Conservation (phyloP, 2,113 vertebrate genomes). For the Macquaria ambigua region DNA sequence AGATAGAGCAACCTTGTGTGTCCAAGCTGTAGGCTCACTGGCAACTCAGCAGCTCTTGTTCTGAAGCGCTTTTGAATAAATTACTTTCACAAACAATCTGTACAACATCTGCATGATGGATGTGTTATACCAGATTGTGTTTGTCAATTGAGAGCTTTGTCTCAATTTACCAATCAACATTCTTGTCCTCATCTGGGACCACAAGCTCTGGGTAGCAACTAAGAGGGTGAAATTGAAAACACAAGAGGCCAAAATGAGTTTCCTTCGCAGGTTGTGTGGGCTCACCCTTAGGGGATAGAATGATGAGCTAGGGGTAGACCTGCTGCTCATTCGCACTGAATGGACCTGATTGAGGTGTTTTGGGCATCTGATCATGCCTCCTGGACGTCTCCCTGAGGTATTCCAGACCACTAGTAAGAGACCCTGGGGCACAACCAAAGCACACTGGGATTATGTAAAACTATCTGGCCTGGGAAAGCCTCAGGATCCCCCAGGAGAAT, state of each 20-base stretch:
- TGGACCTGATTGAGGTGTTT: slow-evolving; percentile 15
- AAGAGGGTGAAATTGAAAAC: slow-evolving; percentile 30
- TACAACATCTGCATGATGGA: not conserved
- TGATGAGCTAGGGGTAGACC: not conserved
- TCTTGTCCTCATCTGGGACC: slow-evolving; percentile 10
- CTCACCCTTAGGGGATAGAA: not conserved
- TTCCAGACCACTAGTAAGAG: not conserved
- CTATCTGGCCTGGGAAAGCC: slow-evolving; percentile 18
- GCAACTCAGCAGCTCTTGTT: slow-evolving; percentile 1
- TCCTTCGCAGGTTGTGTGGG: not conserved
- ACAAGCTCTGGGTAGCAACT: not conserved
- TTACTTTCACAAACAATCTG: slow-evolving; percentile 4
- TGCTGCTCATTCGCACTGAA: slow-evolving; percentile 16
- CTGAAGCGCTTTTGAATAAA: slow-evolving; percentile 14
- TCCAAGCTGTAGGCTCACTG: not conserved
- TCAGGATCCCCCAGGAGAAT: slow-evolving; percentile 24
- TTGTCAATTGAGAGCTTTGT: slow-evolving; percentile 16
- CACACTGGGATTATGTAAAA: slow-evolving; percentile 18
- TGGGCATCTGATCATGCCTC: slow-evolving; percentile 17
- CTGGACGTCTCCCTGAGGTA: slow-evolving; percentile 6
- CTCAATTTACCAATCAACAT: slow-evolving; percentile 13
- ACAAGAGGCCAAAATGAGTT: slow-evolving; percentile 27
- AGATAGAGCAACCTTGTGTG: not conserved
- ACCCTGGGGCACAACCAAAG: slow-evolving; percentile 25
- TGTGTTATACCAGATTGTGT: slow-evolving; percentile 20